These are phyloP conservation scores for Stratiomys singularior DNA, from an alignment of 2,888 invertebrate species.

Conservation along the genomic window DNA sequence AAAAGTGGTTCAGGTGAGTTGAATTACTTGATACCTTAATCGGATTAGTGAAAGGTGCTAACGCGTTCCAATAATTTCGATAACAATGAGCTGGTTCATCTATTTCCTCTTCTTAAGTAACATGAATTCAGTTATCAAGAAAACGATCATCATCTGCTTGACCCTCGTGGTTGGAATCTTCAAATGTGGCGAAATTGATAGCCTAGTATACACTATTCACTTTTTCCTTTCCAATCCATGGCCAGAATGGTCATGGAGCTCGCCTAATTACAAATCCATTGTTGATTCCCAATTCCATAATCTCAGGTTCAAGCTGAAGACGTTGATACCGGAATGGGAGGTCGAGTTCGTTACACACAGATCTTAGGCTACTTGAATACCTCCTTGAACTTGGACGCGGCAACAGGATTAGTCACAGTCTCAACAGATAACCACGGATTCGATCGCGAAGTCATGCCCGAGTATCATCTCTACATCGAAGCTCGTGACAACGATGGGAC, in stretches of 20 bases:
- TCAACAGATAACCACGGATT: constrained; percentile 79
- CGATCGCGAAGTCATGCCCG: constrained; percentile 84
- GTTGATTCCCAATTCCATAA: neutral
- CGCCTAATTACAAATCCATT: neutral
- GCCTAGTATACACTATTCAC: too few species aligned
- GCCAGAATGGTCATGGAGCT: neutral
- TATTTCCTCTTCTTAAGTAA: too few species aligned
- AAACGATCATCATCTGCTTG: too few species aligned
- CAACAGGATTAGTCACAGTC: constrained; percentile 83
- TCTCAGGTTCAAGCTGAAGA: constrained; percentile 83
- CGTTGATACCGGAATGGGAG: constrained; percentile 80
- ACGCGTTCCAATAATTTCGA: neutral
- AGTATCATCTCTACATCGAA: constrained; percentile 82
- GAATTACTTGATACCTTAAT: neutral
- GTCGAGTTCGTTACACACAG: constrained; percentile 80
- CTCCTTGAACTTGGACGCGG: constrained; percentile 80
- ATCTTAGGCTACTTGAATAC: constrained; percentile 82
- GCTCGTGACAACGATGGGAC: constrained; percentile 88
- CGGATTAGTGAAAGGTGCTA: constrained; percentile 16
- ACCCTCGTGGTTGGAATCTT: too few species aligned
- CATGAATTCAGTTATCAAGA: too few species aligned
- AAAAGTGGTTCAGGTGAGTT: constrained; percentile 70
- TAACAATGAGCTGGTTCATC: too few species aligned
- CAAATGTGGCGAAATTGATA: neutral
- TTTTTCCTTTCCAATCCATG: neutral